phyloP scores from a whole-genome alignment of 92 coral and sea anemone genomes.

The Parazoanthus atlanticus region DNA sequence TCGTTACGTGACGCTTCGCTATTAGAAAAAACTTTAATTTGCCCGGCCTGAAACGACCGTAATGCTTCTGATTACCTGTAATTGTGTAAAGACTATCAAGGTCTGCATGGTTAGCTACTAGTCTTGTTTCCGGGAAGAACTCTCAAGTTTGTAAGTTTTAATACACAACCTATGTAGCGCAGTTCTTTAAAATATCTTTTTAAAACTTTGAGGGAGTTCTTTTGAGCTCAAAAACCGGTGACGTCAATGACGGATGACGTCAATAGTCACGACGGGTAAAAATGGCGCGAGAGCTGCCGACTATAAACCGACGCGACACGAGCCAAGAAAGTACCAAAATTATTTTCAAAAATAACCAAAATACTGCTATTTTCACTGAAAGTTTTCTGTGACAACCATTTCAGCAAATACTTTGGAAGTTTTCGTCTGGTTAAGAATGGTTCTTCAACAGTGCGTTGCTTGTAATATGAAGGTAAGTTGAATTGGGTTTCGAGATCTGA shows the following conservation, averaged over 20 bases:
- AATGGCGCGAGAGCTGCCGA: conserved; percentile 27
- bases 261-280: conserved; percentile 15
- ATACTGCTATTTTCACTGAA: background rate
- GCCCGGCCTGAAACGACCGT: no score
- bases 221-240: background rate
- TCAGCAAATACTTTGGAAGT: background rate
- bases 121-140: no score
- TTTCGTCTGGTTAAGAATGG: conserved; percentile 24
- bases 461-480: conserved; percentile 58
- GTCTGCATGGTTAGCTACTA: no score
- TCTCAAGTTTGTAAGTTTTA: no score
- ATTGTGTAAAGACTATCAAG: no score
- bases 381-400: background rate
- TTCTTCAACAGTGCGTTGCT: conserved; percentile 61
- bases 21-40: no score
- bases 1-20: no score
- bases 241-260: conserved; percentile 38
- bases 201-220: no score
- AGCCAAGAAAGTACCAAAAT: background rate
- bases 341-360: background rate
- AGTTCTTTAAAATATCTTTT: no score
- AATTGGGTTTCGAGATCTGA: background rate
- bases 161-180: no score
- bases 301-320: background rate
- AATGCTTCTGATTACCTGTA: no score